Conservation (phyloP, 2,797 vertebrate genomes). For the Gambusia yucatana region DNA sequence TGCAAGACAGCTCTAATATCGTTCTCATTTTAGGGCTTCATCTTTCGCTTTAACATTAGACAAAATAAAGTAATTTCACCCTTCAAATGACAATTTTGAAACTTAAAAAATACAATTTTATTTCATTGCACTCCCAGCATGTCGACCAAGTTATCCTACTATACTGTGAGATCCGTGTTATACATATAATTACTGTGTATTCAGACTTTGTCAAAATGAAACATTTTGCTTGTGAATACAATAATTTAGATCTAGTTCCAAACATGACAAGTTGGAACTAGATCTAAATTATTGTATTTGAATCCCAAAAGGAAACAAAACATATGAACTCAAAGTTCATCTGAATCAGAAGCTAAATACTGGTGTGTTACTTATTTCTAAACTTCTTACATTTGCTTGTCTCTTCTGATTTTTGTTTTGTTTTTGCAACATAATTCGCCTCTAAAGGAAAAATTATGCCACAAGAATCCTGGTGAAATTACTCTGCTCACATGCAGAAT, state of each 20-base stretch:
- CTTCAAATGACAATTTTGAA: not conserved
- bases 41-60: not conserved
- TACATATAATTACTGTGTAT: not conserved
- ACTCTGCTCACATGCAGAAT: conserved; percentile 14
- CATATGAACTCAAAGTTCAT: not conserved
- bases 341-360: too few relatives aligned
- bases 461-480: not conserved
- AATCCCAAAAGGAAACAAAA: not conserved
- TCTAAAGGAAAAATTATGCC: not conserved
- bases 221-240: not conserved
- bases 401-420: not conserved
- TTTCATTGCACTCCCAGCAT: not conserved
- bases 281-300: not conserved
- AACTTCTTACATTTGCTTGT: not conserved
- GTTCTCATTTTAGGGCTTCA: not conserved
- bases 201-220: not conserved
- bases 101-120: not conserved
- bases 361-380: not conserved
- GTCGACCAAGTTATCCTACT: not conserved
- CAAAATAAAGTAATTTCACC: not conserved
- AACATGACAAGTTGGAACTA: not conserved
- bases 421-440: not conserved
- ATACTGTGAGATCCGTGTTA: not conserved
- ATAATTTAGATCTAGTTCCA: not conserved
- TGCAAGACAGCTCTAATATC: not conserved